Evolutionary conservation across 37 sponge, comb jelly and placozoan genomes (phyloP).

Genomic region (Eunapius fragilis): DNA sequence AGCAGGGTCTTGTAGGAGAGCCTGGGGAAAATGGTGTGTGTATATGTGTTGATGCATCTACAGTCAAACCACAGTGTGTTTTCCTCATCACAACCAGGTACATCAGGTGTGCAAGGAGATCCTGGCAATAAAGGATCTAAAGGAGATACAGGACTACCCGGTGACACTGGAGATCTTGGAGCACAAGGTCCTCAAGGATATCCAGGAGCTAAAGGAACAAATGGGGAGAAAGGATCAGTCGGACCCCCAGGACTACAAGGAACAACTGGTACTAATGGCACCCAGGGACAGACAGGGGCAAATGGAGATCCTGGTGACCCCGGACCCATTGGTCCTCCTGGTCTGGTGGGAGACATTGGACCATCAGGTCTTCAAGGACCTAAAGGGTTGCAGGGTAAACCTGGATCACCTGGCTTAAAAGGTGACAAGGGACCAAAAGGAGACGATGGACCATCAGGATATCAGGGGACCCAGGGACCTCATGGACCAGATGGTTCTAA

Average conservation of each 20-base stretch:
- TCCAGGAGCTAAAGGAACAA: not conserved
- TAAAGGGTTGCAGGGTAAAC: conserved; percentile 1
- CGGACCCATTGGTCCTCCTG: not conserved
- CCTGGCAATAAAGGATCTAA: not conserved
- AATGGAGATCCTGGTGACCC: not conserved
- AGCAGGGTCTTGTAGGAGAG: not conserved
- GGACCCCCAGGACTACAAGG: conserved; percentile 3
- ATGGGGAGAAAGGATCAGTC: not conserved
- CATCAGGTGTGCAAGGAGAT: not conserved
- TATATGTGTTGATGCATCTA: too few species aligned
- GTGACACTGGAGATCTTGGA: conserved; percentile 2
- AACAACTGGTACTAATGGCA: not conserved
- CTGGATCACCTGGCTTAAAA: not conserved
- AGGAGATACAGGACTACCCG: not conserved
- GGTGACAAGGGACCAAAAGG: not conserved
- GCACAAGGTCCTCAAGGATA: not conserved
- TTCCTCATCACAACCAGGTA: not conserved
- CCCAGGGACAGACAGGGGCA: not conserved
- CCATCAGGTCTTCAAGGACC: not conserved
- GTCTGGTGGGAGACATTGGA: too few species aligned
- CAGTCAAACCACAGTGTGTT: too few species aligned
- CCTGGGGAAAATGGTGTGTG: not conserved
- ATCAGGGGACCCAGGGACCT: not conserved
- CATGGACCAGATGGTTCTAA: not conserved
- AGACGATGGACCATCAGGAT: conserved; percentile 8